A percentile compares a stretch with the other conserved stretches of the same genome.
Evolutionary conservation across 1,140 invertebrate genomes (phyloP).

Genomic region (Vanessa tameamea): DNA sequence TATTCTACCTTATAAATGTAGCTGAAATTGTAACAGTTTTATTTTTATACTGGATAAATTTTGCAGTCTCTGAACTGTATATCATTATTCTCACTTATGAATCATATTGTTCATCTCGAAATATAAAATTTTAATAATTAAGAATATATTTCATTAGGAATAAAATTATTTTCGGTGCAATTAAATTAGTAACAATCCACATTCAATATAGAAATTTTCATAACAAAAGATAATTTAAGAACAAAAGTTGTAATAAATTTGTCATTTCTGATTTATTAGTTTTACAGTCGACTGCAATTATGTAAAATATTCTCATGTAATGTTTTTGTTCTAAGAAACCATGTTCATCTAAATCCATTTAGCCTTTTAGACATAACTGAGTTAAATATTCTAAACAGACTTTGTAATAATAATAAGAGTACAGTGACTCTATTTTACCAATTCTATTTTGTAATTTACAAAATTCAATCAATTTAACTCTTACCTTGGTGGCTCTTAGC

Average conservation of each 20-base stretch:
- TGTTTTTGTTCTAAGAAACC: background rate
- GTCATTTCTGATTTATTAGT: too few species aligned
- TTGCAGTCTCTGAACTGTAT: slow-evolving; percentile 7
- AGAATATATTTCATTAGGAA: background rate
- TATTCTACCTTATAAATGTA: background rate
- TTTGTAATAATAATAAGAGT: too few species aligned
- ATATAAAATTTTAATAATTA: background rate
- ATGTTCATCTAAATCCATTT: slow-evolving; percentile 9
- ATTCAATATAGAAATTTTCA: too few species aligned
- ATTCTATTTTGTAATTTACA: too few species aligned
- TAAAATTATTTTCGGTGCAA: background rate
- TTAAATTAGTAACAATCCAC: too few species aligned
- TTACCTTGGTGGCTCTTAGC: too few species aligned
- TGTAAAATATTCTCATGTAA: background rate
- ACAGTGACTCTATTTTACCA: too few species aligned
- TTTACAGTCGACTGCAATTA: background rate
- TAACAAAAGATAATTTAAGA: too few species aligned
- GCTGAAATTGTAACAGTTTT: slow-evolving; percentile 2
- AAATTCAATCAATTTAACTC: too few species aligned
- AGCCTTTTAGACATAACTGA: background rate
- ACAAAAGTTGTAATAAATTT: too few species aligned
- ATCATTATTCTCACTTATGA: background rate
- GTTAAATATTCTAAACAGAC: background rate
- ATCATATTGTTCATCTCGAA: background rate
- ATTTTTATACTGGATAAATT: background rate